Evolutionary conservation across 2,888 invertebrate species (phyloP).

Genomic region (Cancer borealis): DNA sequence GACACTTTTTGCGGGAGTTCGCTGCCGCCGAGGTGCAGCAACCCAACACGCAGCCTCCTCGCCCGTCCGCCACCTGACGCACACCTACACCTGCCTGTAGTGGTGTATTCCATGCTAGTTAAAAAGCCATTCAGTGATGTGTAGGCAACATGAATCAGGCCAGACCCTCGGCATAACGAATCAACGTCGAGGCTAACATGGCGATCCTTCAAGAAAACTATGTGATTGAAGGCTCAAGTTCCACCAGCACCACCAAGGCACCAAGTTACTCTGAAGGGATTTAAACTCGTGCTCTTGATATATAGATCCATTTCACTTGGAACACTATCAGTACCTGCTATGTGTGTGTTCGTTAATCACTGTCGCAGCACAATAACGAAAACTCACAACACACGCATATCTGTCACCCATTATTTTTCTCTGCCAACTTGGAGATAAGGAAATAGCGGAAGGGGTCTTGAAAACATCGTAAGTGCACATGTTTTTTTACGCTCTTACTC

Average conservation of each 20-base stretch:
- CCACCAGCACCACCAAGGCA: not conserved
- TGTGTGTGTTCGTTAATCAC: not conserved
- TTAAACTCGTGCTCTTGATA: not conserved
- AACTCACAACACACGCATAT: not conserved
- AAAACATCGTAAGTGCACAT: not conserved
- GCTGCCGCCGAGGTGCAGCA: not conserved
- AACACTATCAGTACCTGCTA: not conserved
- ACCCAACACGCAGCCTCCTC: slow-evolving; percentile 30
- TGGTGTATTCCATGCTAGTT: not conserved
- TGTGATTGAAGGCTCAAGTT: not conserved
- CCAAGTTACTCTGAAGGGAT: not conserved
- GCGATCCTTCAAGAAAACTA: not conserved
- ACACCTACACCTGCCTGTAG: not conserved
- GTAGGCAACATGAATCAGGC: not conserved
- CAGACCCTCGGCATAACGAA: not conserved
- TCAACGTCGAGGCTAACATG: not conserved
- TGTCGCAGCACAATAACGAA: not conserved
- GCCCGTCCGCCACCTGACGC: slow-evolving; percentile 33
- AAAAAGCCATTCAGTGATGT: not conserved
- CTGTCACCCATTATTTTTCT: not conserved
- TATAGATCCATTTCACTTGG: not conserved
- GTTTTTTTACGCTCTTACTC: not conserved
- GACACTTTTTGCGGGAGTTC: slow-evolving; percentile 23
- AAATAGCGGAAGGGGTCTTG: not conserved
- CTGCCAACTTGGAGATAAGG: not conserved